phyloP scores from a whole-genome alignment of 1,140 invertebrate species.

The Lineus longissimus region DNA sequence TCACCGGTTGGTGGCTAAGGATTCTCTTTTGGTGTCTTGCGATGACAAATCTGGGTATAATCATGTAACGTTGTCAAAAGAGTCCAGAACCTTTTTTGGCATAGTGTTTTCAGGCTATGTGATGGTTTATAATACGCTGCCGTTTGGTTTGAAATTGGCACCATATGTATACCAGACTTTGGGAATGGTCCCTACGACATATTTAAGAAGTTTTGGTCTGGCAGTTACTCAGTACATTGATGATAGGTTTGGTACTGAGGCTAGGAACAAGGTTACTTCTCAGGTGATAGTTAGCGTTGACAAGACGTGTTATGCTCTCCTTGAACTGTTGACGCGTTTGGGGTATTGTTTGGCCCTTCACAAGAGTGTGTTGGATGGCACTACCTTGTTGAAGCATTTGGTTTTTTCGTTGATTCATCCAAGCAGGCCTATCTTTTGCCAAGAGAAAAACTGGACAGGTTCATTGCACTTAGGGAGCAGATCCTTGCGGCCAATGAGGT shows the following conservation, averaged over 20 bases:
- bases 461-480: neutral
- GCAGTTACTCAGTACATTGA: no score
- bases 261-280: no score
- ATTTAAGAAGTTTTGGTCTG: neutral
- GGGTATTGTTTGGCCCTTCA: neutral
- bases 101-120: no score
- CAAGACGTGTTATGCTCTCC: neutral
- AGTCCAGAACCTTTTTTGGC: no score
- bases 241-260: neutral
- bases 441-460: neutral
- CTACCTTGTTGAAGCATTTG: neutral
- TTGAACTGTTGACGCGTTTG: neutral
- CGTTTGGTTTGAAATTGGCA: no score
- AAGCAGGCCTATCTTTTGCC: neutral
- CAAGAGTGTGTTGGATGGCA: neutral
- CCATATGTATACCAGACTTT: no score
- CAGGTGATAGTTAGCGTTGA: no score
- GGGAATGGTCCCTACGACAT: neutral
- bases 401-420: neutral
- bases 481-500: neutral
- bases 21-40: slow-evolving; percentile 4
- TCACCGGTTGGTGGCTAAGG: slow-evolving; percentile 3
- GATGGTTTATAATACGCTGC: no score
- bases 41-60: slow-evolving; percentile 14
- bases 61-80: no score